Evolutionary conservation across 2,113 vertebrate genomes (phyloP).

Genomic region (Petaurus breviceps): DNA sequence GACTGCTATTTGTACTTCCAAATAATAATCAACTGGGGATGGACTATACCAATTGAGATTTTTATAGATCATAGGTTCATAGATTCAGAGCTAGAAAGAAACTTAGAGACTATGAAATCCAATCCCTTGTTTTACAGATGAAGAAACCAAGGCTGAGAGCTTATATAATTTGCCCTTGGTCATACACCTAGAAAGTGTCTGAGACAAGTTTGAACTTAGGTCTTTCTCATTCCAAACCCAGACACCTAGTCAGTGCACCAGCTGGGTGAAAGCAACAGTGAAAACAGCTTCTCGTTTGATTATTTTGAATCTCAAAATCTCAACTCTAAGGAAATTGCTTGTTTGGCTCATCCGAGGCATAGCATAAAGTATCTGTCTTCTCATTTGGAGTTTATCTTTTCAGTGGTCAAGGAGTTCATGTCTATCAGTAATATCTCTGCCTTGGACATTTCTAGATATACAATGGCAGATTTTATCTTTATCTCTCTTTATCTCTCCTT

Average conservation of each 20-base stretch:
- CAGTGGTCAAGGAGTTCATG: too few species aligned
- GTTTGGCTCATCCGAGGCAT: too few species aligned
- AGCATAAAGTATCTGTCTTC: too few species aligned
- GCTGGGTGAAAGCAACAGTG: background rate
- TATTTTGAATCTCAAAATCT: background rate
- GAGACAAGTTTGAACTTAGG: background rate
- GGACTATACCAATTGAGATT: background rate
- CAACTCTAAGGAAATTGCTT: too few species aligned
- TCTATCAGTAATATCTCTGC: too few species aligned
- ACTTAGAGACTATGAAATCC: background rate
- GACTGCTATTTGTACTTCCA: background rate
- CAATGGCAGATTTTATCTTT: background rate
- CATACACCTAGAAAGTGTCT: background rate
- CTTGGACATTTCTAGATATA: too few species aligned
- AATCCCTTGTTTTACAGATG: background rate
- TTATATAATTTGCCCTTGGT: background rate
- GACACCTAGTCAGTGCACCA: background rate
- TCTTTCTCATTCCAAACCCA: background rate
- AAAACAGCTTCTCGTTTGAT: background rate
- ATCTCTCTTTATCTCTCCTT: background rate
- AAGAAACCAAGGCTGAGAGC: background rate
- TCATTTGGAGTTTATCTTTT: too few species aligned
- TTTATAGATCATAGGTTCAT: background rate
- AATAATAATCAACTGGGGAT: background rate
- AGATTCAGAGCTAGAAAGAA: background rate